A percentile compares a stretch with the other conserved stretches of the same genome.
Evolutionary conservation across 2,113 vertebrate species (phyloP).

Genomic region (Reinhardtius hippoglossoides): DNA sequence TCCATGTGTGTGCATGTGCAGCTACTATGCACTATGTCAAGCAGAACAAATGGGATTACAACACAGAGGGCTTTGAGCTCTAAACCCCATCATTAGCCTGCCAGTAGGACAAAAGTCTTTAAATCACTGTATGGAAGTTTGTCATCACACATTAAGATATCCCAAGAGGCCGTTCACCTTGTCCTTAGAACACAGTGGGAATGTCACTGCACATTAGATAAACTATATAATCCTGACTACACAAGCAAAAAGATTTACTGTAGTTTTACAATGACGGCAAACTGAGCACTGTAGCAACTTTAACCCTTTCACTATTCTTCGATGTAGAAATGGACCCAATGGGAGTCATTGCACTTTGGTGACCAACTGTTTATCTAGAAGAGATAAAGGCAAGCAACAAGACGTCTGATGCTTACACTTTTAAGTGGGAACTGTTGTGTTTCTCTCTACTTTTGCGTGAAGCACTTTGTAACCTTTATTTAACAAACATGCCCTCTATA

Average conservation of each 20-base stretch:
- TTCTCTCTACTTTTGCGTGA: no score
- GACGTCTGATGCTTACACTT: neutral
- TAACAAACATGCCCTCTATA: no score
- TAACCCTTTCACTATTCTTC: no score
- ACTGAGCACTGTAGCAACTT: no score
- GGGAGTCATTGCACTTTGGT: no score
- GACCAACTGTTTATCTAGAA: no score
- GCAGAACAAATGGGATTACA: conserved; percentile 52
- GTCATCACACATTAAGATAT: neutral
- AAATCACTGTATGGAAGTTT: conserved; percentile 14
- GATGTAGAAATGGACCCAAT: no score
- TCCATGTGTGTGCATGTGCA: neutral
- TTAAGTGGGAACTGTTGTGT: no score
- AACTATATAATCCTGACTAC: neutral
- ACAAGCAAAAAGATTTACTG: neutral
- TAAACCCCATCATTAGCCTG: neutral
- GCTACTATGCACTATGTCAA: conserved; percentile 16
- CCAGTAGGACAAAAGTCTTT: neutral
- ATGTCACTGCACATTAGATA: neutral
- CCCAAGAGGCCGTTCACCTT: neutral
- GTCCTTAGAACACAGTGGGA: neutral
- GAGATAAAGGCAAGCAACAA: neutral
- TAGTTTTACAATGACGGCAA: neutral
- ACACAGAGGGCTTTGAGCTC: neutral
- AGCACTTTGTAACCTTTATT: no score